These are phyloP conservation scores for Hedychridium roseum DNA, from an alignment of 2,888 invertebrate genomes.

Conservation along the genomic window DNA sequence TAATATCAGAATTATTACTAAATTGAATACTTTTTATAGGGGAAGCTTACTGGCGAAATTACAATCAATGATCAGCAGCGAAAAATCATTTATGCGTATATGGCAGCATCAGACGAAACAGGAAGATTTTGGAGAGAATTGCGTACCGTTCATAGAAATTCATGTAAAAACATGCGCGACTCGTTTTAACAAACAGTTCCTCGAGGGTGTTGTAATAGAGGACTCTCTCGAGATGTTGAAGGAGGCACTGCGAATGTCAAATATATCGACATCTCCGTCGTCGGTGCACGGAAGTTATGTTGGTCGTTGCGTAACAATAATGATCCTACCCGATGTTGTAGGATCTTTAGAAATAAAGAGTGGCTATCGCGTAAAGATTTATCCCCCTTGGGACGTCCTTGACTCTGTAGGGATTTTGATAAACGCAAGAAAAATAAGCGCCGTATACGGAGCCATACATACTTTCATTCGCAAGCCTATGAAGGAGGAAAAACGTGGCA, in stretches of 20 bases:
- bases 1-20: background rate
- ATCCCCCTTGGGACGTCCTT: conserved; percentile 49
- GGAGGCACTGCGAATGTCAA: background rate
- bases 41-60: conserved; percentile 45
- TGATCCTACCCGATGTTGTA: conserved; percentile 46
- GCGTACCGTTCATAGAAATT: conserved; percentile 34
- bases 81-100: conserved; percentile 46
- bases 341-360: conserved; percentile 34
- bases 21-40: conserved; percentile 33
- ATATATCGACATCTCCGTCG: too few relatives aligned
- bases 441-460: too few relatives aligned
- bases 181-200: conserved; percentile 37
- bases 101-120: conserved; percentile 50
- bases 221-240: conserved; percentile 42
- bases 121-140: conserved; percentile 15
- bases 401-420: conserved; percentile 32
- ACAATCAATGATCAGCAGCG: conserved; percentile 35
- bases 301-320: conserved; percentile 37
- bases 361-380: conserved; percentile 39
- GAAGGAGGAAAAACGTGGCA: too few relatives aligned
- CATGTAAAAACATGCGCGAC: conserved; percentile 27
- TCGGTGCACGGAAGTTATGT: too few relatives aligned
- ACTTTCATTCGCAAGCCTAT: too few relatives aligned
- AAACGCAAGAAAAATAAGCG: conserved; percentile 39
- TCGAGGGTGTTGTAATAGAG: conserved; percentile 37